Conservation (phyloP, 2,797 vertebrate species). For the Microcaecilia unicolor region DNA sequence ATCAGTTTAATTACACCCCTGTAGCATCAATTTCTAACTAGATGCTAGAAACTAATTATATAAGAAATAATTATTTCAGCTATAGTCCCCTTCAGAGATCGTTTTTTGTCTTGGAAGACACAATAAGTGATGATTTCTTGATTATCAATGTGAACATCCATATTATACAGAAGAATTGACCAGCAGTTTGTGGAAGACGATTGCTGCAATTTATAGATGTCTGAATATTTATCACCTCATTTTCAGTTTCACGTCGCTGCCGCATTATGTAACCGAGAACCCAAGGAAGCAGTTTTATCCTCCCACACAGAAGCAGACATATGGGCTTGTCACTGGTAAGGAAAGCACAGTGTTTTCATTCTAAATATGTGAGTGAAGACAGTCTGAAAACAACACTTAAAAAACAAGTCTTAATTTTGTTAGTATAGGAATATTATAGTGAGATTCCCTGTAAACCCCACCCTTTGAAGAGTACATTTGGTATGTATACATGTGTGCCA, state of each 20-base stretch:
- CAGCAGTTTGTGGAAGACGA: not conserved
- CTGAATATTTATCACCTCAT: conserved; percentile 21
- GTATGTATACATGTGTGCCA: not conserved
- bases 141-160: conserved; percentile 1
- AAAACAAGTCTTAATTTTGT: not conserved
- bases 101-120: not conserved
- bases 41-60: not conserved
- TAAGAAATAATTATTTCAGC: conserved; percentile 1
- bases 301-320: not conserved
- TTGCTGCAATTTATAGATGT: conserved; percentile 9
- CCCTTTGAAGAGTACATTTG: not conserved
- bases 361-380: not conserved
- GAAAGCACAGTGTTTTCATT: not conserved
- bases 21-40: not conserved
- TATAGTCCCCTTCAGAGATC: not conserved
- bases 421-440: not conserved
- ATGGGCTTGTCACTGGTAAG: not conserved
- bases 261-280: conserved; percentile 8
- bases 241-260: conserved; percentile 14
- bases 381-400: not conserved
- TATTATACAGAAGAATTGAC: not conserved
- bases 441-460: not conserved
- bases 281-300: not conserved
- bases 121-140: not conserved
- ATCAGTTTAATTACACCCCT: no score